Evolutionary conservation across 2,888 invertebrate genomes (phyloP), one percentile per base, ranked within the genome.

Genomic region (Eilema sororculum): DNA sequence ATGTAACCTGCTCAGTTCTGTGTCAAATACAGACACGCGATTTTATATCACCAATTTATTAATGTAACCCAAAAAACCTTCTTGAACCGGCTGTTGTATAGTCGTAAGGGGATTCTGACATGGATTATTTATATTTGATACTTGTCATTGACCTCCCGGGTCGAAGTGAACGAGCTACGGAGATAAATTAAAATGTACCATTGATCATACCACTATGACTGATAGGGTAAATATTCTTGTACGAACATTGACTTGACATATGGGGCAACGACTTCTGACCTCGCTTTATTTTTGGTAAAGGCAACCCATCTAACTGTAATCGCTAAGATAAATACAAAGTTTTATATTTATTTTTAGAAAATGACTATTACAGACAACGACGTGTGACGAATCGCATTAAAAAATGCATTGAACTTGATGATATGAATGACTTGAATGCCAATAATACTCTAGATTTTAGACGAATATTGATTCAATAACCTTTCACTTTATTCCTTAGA

Each of bases 81-180:
- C 57, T 57, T 65, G 33, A 57, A 56, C 16, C 25, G 58, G 12
- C 33, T 25, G 12, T 24, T 25, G 28, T 25, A 58, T 69, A 62
- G 58, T 61, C 30, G 56, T 12, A 65, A 57, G 10, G 66, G 52
- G 58, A 71, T 77, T 65, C 52, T 58, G 69, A 60, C 69, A 82
- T 76, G 71, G 76, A 76, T 81, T 77, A 77, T 67, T 67, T 73
- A 81, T 79, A 80, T 76, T 64, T 59, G 24, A 68, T 76, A 68
- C 37, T 74, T 78, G 74, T 73, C 76, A 76, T 78, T 83, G 81
- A 86, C 82, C 86, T 80, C 79, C 75, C 56, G 71, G 79, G 73
- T 75, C 76, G 72, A 64, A 56, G 57, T 66, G 71, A 78, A 74
- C 69, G 73, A 68, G 76, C 33, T 58, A 60, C 56, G 65, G 67